phyloP scores from a whole-genome alignment of 2,888 invertebrate genomes.

The Xanthia togata region DNA sequence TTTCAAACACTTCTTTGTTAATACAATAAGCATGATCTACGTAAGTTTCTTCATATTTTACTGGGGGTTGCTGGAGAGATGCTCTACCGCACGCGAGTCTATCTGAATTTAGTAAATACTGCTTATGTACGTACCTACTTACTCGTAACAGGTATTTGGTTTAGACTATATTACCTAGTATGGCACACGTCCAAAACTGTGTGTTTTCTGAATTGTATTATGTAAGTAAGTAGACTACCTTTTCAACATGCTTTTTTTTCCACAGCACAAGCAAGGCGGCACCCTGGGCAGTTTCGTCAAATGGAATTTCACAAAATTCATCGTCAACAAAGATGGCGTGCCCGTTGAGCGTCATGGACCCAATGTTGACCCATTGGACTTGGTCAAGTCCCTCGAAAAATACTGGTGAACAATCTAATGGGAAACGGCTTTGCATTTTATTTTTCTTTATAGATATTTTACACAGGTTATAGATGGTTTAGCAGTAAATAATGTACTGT shows the following conservation, averaged over 20 bases:
- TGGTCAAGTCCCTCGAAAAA: constrained; percentile 89
- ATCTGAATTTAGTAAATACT: no score
- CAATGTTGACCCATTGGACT: constrained; percentile 88
- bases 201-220: background rate
- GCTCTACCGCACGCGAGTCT: no score
- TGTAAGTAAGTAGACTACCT: no score
- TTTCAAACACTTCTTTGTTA: no score
- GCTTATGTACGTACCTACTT: no score
- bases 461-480: constrained; percentile 8
- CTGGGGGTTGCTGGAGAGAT: no score
- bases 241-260: constrained; percentile 46
- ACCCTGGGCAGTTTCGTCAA: constrained; percentile 92
- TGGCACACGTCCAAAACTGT: background rate
- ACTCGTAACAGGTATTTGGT: no score
- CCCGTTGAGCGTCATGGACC: constrained; percentile 93
- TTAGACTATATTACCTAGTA: no score
- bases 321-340: constrained; percentile 93
- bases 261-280: constrained; percentile 89
- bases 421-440: constrained; percentile 34
- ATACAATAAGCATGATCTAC: no score
- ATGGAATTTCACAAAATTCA: constrained; percentile 97
- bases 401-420: constrained; percentile 84
- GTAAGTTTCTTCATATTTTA: no score
- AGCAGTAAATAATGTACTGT: constrained; percentile 9
- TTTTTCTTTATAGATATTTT: constrained; percentile 31